Evolutionary conservation across 2,113 vertebrate species (phyloP), one percentile per base, ranked within the genome.

Genomic region (Mixornis gularis): DNA sequence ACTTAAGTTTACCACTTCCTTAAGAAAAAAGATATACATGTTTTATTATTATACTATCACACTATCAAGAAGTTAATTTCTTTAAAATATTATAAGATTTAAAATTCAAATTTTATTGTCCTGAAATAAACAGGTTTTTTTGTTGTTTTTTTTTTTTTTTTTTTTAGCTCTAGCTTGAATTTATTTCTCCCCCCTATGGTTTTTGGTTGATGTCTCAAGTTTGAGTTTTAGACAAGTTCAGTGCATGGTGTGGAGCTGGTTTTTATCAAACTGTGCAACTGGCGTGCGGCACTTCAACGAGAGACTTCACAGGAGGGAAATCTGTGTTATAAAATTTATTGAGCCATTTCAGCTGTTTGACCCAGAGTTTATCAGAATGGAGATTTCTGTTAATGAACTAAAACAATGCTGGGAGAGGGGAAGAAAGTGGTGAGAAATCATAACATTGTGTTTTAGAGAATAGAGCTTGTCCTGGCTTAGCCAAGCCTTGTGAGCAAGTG

Each of bases 1-100:
- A 97, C 97, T 98, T 97, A 97, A 98, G 97, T 97, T 98, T 98
- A 98, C 98, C 98, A 97, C 97, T 98, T 98, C 98, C 98, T 98
- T 98, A 96, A 93, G 95, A 97, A 97, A 93, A 91, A 79, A 95
- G 80, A 95, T 92, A 97, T 95, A 94, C 86, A 93, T 82, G 84
- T 93, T 95, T 94, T 96, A 95, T 96, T 96, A 94, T 96, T 97
- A 95, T 60, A 88, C 85, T 95, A 97, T 96, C 93, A 94, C 89
- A 76, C 94, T 95, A 97, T 96, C 96, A 97, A 97, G 93, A 96
- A 97, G 94, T 95, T 97, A 96, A 97, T 97, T 95, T 95, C 71
- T 97, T 96, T 95, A 96, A 95, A 97, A 72, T 82, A 97, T 90
- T 95, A 74, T 72, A 59, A 64, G 86, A 95, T 95, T 94, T 96